Evolutionary conservation across 1,140 invertebrate species (phyloP).

Genomic region (Sinella curviseta): DNA sequence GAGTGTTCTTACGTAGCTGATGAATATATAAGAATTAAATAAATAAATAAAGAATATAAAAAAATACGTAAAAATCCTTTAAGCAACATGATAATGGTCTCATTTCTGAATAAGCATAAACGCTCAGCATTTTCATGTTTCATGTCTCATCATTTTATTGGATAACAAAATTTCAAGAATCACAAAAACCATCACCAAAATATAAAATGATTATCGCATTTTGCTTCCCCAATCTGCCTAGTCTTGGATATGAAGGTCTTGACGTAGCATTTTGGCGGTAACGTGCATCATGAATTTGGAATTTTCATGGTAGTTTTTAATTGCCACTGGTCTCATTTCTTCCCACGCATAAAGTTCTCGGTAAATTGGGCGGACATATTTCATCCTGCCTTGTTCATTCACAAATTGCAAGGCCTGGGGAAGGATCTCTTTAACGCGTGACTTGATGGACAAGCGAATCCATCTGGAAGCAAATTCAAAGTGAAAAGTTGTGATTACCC

Average conservation of each 20-base stretch:
- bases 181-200: background rate
- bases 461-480: constrained; percentile 63
- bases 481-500: background rate
- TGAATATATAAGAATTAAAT: background rate
- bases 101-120: background rate
- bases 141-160: no score
- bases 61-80: background rate
- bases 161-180: no score
- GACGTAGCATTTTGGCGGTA: constrained; percentile 68
- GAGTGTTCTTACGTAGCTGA: constrained; percentile 17
- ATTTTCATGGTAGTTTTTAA: constrained; percentile 71
- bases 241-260: constrained; percentile 68
- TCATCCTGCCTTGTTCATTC: constrained; percentile 83
- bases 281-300: constrained; percentile 80
- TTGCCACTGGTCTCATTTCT: constrained; percentile 65
- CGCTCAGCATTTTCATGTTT: no score
- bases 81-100: background rate
- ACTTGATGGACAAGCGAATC: constrained; percentile 74
- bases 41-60: constrained; percentile 11
- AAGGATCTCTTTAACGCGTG: constrained; percentile 68
- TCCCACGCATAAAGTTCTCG: constrained; percentile 71
- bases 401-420: constrained; percentile 71
- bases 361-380: constrained; percentile 59
- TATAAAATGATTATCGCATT: no score
- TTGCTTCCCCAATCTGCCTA: no score